Conservation (phyloP, 1,140 invertebrate genomes). For the Bombus haemorrhoidalis region DNA sequence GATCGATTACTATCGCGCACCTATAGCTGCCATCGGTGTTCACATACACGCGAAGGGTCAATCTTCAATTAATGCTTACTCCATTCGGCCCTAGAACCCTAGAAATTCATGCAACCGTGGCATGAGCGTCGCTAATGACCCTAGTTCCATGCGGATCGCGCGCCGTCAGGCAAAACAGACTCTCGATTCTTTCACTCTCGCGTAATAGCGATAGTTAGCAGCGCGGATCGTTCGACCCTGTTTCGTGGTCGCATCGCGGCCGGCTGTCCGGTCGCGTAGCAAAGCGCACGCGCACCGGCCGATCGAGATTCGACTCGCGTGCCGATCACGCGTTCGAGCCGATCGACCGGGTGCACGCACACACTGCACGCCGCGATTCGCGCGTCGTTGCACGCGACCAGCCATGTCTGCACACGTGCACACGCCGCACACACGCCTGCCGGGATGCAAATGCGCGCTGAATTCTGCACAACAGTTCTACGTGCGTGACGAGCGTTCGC, state of each 20-base stretch:
- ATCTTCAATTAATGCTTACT: neutral
- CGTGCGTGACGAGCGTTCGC: constrained; percentile 21
- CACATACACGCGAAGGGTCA: neutral
- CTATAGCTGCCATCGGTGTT: neutral
- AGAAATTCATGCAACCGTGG: neutral
- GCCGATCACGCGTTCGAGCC: constrained; percentile 61
- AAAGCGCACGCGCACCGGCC: constrained; percentile 49
- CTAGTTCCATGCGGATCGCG: neutral
- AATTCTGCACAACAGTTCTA: constrained; percentile 22
- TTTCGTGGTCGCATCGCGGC: constrained; percentile 18
- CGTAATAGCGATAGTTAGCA: constrained; percentile 59
- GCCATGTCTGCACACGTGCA: constrained; percentile 37
- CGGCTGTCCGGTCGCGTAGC: constrained; percentile 30
- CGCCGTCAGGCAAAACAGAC: neutral
- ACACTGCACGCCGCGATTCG: constrained; percentile 42
- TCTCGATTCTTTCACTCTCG: constrained; percentile 64
- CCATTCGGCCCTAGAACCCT: neutral
- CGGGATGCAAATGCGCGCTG: constrained; percentile 33
- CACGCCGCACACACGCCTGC: constrained; percentile 14
- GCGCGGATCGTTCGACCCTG: constrained; percentile 29
- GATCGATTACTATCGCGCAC: neutral
- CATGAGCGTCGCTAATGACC: neutral
- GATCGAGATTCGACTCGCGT: constrained; percentile 67
- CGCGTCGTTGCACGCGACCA: constrained; percentile 58
- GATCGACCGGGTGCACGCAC: constrained; percentile 53